Percentiles rank a stretch among this genome's conserved stretches.
Conservation (phyloP, 2,888 invertebrate genomes). For the Helobdella robusta region DNA sequence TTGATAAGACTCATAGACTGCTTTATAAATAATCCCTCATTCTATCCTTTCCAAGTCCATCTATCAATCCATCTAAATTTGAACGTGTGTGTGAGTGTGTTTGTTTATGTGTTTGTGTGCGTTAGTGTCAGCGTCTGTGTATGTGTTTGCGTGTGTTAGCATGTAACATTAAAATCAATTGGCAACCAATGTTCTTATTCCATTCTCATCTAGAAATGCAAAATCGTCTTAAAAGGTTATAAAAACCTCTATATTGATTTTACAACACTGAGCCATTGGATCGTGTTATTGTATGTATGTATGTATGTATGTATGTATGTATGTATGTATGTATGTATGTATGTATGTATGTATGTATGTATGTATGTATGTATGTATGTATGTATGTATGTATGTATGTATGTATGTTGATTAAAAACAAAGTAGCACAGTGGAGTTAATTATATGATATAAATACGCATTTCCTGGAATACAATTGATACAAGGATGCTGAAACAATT, state of each 20-base stretch:
- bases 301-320: slow-evolving; percentile 2
- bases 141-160: background rate
- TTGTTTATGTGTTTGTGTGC: background rate
- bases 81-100: background rate
- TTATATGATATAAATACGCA: background rate
- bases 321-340: slow-evolving; percentile 13
- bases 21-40: too few relatives aligned
- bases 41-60: too few relatives aligned
- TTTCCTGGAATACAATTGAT: too few relatives aligned
- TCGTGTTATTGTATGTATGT: slow-evolving; percentile 3
- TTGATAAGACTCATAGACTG: too few relatives aligned
- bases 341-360: slow-evolving; percentile 21
- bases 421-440: background rate
- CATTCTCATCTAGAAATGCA: too few relatives aligned
- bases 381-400: slow-evolving; percentile 17
- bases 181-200: too few relatives aligned
- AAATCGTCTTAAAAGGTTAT: too few relatives aligned
- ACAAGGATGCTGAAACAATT: background rate
- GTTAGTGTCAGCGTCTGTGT: background rate
- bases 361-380: slow-evolving; percentile 19
- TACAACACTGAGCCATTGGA: too few relatives aligned
- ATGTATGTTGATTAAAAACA: background rate
- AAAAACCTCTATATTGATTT: too few relatives aligned
- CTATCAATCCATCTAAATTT: too few relatives aligned
- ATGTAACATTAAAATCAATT: too few relatives aligned